These are phyloP conservation scores for Oryzias woworae DNA, from an alignment of 2,113 vertebrate species.

Conservation along the genomic window DNA sequence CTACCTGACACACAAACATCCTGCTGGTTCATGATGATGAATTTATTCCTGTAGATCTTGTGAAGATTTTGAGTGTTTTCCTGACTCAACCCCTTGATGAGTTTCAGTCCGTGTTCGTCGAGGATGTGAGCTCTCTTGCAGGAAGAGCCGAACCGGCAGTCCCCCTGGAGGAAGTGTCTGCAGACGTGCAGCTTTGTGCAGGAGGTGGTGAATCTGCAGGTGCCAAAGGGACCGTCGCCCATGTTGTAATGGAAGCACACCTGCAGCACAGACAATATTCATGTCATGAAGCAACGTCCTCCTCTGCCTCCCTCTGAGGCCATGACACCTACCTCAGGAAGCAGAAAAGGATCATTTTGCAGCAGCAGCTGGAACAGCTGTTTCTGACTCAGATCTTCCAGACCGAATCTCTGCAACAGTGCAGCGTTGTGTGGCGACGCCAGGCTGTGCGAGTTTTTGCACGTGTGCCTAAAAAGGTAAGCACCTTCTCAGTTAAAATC, in stretches of 20 bases:
- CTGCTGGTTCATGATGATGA: slow-evolving; percentile 49
- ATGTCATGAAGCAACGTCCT: no score
- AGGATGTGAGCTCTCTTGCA: slow-evolving; percentile 72
- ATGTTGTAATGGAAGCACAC: slow-evolving; percentile 79
- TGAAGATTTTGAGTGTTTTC: slow-evolving; percentile 50
- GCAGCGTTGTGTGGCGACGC: slow-evolving; percentile 40
- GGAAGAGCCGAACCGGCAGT: slow-evolving; percentile 66
- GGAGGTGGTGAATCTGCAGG: slow-evolving; percentile 55
- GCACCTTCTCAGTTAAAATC: neutral
- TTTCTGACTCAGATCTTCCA: slow-evolving; percentile 51
- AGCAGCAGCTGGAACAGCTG: slow-evolving; percentile 77
- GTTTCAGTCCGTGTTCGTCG: slow-evolving; percentile 20
- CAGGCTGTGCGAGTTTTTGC: slow-evolving; percentile 71
- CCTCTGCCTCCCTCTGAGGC: neutral
- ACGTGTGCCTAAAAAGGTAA: slow-evolving; percentile 61
- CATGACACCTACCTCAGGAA: slow-evolving; percentile 72
- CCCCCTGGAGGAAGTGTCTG: slow-evolving; percentile 66
- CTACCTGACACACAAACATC: slow-evolving; percentile 6
- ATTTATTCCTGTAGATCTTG: slow-evolving; percentile 72
- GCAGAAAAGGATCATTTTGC: slow-evolving; percentile 75
- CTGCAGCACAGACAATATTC: slow-evolving; percentile 32
- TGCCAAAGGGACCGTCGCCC: slow-evolving; percentile 67
- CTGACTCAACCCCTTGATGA: slow-evolving; percentile 55
- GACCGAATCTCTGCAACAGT: slow-evolving; percentile 41
- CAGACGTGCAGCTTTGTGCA: slow-evolving; percentile 79